Percentiles rank a stretch among this genome's conserved stretches.
phyloP scores from a whole-genome alignment of 2,888 invertebrate species.

The Lamellibrachia columna region DNA sequence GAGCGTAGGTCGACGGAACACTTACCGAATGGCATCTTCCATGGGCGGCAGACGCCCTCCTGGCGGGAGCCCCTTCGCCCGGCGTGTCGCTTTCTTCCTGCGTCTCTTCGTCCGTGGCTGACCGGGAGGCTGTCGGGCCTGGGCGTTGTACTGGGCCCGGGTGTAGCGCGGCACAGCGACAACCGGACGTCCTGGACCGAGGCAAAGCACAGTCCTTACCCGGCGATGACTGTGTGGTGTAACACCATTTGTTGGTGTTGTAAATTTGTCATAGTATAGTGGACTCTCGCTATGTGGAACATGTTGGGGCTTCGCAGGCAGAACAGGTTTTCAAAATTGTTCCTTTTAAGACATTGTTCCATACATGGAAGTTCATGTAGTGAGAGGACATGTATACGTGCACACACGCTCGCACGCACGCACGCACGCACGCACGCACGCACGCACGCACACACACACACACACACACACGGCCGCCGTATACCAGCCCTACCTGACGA shows the following conservation, averaged over 20 bases:
- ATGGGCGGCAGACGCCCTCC: not conserved
- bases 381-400: too few species aligned
- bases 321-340: too few species aligned
- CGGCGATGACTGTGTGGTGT: not conserved
- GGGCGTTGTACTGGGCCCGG: conserved; percentile 3
- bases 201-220: not conserved
- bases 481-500: not conserved
- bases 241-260: not conserved
- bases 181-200: not conserved
- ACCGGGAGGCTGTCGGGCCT: not conserved
- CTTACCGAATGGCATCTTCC: not conserved
- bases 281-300: too few species aligned
- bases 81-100: not conserved
- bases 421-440: not conserved
- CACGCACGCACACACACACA: not conserved
- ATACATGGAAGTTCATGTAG: too few species aligned
- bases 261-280: too few species aligned
- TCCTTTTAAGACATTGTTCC: too few species aligned
- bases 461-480: not conserved
- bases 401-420: not conserved
- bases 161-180: not conserved
- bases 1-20: not conserved
- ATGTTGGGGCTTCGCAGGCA: not conserved
- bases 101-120: not conserved
- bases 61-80: not conserved